These are phyloP conservation scores for Oxyura jamaicensis DNA, from an alignment of 2,113 vertebrate genomes.

Conservation along the genomic window DNA sequence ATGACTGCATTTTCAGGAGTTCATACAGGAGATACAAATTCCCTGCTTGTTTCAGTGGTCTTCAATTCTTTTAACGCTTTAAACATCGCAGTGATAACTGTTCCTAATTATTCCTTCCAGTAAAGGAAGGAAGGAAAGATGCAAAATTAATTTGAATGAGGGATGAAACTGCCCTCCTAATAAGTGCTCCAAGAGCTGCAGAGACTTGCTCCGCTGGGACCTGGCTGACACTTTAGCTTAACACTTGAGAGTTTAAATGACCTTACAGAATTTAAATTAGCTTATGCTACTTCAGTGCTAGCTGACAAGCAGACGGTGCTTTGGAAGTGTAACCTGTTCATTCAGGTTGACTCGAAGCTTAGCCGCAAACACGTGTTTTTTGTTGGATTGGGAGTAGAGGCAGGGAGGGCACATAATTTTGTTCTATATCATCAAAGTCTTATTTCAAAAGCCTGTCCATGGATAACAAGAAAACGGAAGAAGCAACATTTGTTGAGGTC, in stretches of 20 bases:
- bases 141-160: neutral
- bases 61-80: neutral
- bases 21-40: neutral
- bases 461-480: neutral
- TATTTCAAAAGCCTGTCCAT: neutral
- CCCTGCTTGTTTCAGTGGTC: neutral
- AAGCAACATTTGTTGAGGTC: neutral
- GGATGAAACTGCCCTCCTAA: neutral
- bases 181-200: neutral
- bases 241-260: neutral
- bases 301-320: neutral
- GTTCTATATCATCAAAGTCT: neutral
- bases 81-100: slow-evolving; percentile 1
- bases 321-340: slow-evolving; percentile 29
- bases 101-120: slow-evolving; percentile 25
- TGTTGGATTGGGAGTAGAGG: neutral
- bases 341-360: neutral
- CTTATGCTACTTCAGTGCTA: slow-evolving; percentile 2
- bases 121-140: neutral
- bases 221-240: slow-evolving; percentile 48
- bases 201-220: neutral
- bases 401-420: neutral
- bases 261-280: slow-evolving; percentile 51
- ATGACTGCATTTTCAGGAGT: neutral
- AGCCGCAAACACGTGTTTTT: neutral